Evolutionary conservation across 2,113 vertebrate species (phyloP), one percentile per base, ranked within the genome.

Genomic region (Nycticebus coucang): DNA sequence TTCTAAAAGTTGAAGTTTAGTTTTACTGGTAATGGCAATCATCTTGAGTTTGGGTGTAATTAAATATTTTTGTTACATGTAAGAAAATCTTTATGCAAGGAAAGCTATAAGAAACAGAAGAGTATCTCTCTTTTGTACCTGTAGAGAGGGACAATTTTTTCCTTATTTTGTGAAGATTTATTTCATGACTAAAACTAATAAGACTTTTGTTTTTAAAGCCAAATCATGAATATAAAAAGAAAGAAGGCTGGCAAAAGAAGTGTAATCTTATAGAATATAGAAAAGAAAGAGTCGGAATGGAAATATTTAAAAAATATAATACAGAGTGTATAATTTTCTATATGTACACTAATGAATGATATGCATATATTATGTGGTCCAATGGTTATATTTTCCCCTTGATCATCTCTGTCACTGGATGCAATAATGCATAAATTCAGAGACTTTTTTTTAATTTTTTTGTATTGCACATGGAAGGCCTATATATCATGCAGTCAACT

Each of bases 21-120:
- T 68, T 74, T 41, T 53, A 21, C 13, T 57, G n/a, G 35, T 45
- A 86, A 64, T 21, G 91, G 35, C 14, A 74, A 94, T 37, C 1
- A 53, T 41, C 33, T 77, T 84, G 4, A 57, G 69, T 92, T 92
- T 50, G 80, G 6, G 6, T 88, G 5, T 82, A n/a, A 26, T 79
- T 72, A 94, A 93, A 53, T 50, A 53, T 28, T 89, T 95, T 94
- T 89, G 35, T 92, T 33, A 53, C 37, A 37, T 71, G 18, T 77
- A 91, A 64, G 30, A 15, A 55, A 59, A 95, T 22, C 28, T 80
- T 80, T 62, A 45, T 41, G 18, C 11, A 93, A 64, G 35, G 19
- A 62, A 59, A 96, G 30, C 28, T 80, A 80, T 68, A 45, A 41
- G 21, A 69, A 80, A 24, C 14, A 94, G 55, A 60, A 53, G 62